A percentile compares a stretch with the other conserved stretches of the same genome.
Conservation (phyloP, 2,888 invertebrate genomes). For the Timema cristinae region DNA sequence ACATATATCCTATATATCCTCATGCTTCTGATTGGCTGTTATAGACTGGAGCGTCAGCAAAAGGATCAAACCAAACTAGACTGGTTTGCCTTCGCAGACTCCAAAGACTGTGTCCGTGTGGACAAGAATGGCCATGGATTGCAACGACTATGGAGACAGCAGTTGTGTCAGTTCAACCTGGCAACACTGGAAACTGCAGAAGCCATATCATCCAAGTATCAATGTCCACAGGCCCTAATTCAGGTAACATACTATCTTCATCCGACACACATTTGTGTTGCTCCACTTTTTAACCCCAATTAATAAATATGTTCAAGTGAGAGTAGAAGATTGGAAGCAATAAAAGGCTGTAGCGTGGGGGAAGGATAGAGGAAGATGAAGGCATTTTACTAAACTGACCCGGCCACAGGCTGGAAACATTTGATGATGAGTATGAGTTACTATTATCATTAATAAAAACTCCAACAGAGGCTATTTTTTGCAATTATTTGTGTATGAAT, state of each 20-base stretch:
- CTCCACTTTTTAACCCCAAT: too few relatives aligned
- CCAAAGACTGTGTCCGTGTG: constrained; percentile 68
- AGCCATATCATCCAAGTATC: constrained; percentile 66
- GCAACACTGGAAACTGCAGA: constrained; percentile 77
- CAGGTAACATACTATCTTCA: constrained; percentile 15
- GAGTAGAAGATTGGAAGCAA: too few relatives aligned
- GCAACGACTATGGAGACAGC: constrained; percentile 76
- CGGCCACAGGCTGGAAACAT: too few relatives aligned
- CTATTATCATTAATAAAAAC: neutral
- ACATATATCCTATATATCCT: too few relatives aligned
- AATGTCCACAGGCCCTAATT: constrained; percentile 55
- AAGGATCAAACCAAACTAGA: constrained; percentile 54
- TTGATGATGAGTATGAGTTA: too few relatives aligned
- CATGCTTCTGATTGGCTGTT: too few relatives aligned
- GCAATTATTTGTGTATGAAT: too few relatives aligned
- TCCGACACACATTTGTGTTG: neutral
- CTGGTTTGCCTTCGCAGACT: constrained; percentile 72
- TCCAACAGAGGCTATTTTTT: too few relatives aligned
- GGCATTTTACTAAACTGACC: too few relatives aligned
- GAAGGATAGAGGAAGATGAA: too few relatives aligned
- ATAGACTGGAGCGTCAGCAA: constrained; percentile 54
- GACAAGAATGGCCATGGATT: constrained; percentile 67
- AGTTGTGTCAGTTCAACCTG: constrained; percentile 71
- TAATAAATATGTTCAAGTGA: too few relatives aligned
- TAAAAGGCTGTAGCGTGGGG: too few relatives aligned